These are phyloP conservation scores for Parazoanthus darwini DNA, from an alignment of 92 coral and sea anemone genomes.

Conservation along the genomic window DNA sequence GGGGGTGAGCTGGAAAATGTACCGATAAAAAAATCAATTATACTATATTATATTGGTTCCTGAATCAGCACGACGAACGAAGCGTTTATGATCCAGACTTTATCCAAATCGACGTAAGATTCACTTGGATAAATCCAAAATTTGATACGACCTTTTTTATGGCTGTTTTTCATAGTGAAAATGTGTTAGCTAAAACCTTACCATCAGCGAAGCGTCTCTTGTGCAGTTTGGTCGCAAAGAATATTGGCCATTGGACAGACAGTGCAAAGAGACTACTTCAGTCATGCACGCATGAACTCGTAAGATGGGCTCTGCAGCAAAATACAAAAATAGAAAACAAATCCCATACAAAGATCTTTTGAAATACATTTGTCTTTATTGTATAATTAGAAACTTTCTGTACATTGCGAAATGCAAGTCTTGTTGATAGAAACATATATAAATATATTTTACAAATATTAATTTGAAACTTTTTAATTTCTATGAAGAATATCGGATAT, in stretches of 20 bases:
- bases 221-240: background rate
- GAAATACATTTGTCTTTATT: conserved; percentile 18
- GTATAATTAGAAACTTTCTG: conserved; percentile 30
- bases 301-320: background rate
- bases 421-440: conserved; percentile 7
- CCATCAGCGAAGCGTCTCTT: background rate
- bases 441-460: conserved; percentile 28
- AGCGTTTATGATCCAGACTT: background rate
- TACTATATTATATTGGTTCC: conserved; percentile 8
- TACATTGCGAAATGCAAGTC: conserved; percentile 38
- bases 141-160: conserved; percentile 5
- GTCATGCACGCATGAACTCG: conserved; percentile 28
- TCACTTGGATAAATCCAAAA: background rate
- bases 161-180: conserved; percentile 2
- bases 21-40: conserved; percentile 1
- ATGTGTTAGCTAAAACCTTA: background rate
- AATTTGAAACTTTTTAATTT: conserved; percentile 9
- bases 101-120: conserved; percentile 2
- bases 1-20: conserved; percentile 24
- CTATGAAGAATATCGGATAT: background rate
- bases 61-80: conserved; percentile 1
- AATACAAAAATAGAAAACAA: conserved; percentile 20
- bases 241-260: conserved; percentile 18
- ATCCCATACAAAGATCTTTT: conserved; percentile 39
- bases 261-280: background rate